These are phyloP conservation scores for Lanius ludovicianus DNA, from an alignment of 2,113 vertebrate genomes.

Conservation along the genomic window DNA sequence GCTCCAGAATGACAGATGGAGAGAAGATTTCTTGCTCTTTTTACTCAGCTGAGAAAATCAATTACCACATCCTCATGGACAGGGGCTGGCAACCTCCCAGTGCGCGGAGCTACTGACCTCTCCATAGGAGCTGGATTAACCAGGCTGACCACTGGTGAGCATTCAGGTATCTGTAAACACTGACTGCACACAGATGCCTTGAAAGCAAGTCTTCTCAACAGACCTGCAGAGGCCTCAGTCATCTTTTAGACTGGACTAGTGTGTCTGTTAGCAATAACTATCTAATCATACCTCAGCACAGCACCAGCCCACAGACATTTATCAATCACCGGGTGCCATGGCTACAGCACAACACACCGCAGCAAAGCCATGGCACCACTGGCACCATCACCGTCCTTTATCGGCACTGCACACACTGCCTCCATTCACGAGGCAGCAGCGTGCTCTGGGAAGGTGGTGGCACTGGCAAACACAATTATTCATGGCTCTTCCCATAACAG, in stretches of 20 bases:
- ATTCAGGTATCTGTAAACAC: neutral
- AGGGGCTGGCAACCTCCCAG: neutral
- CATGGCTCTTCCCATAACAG: neutral
- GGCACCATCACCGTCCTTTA: neutral
- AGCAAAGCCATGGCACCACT: neutral
- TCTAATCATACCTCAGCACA: neutral
- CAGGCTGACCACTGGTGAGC: neutral
- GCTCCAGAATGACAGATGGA: neutral
- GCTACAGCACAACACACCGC: neutral
- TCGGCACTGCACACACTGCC: rapidly evolving
- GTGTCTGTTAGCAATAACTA: neutral
- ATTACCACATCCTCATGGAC: neutral
- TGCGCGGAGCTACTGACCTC: rapidly evolving
- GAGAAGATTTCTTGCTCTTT: neutral
- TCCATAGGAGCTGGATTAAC: neutral
- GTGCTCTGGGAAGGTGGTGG: rapidly evolving
- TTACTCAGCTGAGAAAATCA: neutral
- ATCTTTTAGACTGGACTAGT: neutral
- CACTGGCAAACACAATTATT: rapidly evolving
- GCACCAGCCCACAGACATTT: neutral
- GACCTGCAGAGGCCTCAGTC: neutral
- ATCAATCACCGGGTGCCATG: neutral
- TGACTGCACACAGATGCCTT: rapidly evolving
- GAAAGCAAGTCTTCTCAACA: neutral
- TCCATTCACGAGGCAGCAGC: neutral